Evolutionary conservation across 2,888 invertebrate genomes (phyloP), one percentile per base, ranked within the genome.

Genomic region (Plebejus melissa): DNA sequence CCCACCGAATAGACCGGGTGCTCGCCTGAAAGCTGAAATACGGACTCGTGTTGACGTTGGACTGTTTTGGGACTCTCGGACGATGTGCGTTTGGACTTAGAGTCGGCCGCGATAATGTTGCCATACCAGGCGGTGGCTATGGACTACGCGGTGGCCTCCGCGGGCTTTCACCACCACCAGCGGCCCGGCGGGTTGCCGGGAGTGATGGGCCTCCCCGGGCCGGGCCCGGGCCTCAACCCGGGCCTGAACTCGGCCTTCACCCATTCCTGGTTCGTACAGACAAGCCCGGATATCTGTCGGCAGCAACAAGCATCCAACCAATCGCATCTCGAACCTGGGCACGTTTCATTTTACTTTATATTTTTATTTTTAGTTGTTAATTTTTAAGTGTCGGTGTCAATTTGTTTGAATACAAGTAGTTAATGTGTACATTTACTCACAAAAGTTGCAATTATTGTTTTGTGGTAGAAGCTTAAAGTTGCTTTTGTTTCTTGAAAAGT

Each of bases 201-300:
- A 81, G 93, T 93, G 82, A 91, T 95, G 90, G 95, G 95, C 81
- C 94, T 95, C 86, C 90, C 93, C 9, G 93, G 93, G 78, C 92
- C 93, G 2, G 93, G 93, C 87, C 86, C 91, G 58, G 91, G 90
- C 76, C 90, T 93, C 83, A 93, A 92, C 83, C 92, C 92, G 74
- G 91, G 91, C 84, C 87, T 94, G 84, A 89, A 93, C 91, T 96
- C 98, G 87, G 96, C 96, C 87, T 98, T 98, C 95, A 97, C 97
- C 90, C 98, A 98, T 95, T 98, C 98, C 94, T 98, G 98, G 98
- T 97, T 98, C 96, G 97, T 97, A 95, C 96, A 94, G 94, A 91
- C 95, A 94, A 96, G 97, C 94, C 97, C 97, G 96, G 97, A 97
- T 95, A 96, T 97, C 94, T 97, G 97, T 96, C 96, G 95, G 90